Evolutionary conservation across 2,888 invertebrate genomes (phyloP).

Genomic region (Synanthedon tipuliformis): DNA sequence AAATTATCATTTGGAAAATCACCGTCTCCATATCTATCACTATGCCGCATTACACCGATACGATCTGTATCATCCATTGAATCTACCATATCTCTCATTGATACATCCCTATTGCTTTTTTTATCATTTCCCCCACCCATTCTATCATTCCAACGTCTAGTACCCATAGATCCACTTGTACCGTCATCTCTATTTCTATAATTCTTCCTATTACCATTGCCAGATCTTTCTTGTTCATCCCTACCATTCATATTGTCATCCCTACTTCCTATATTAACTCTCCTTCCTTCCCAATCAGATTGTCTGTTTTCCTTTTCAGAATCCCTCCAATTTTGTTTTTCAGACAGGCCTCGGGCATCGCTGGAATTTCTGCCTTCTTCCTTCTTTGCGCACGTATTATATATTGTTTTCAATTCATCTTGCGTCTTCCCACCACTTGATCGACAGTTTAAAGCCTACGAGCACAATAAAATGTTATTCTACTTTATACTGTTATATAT

Average conservation of each 20-base stretch:
- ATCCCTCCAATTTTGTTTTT: constrained; percentile 37
- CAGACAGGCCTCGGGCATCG: constrained; percentile 19
- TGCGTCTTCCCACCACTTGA: constrained; percentile 71
- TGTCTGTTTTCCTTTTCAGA: constrained; percentile 23
- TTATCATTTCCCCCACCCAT: constrained; percentile 17
- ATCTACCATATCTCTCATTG: constrained; percentile 16
- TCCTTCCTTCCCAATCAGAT: constrained; percentile 22
- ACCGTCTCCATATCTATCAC: constrained; percentile 10
- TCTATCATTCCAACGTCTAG: constrained; percentile 6
- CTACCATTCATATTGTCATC: constrained; percentile 9
- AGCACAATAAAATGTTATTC: neutral
- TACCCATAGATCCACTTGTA: constrained; percentile 3
- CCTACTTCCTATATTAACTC: constrained; percentile 9
- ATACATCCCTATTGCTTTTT: constrained; percentile 15
- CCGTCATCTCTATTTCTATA: constrained; percentile 5
- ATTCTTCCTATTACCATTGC: constrained; percentile 13
- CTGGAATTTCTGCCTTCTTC: constrained; percentile 36
- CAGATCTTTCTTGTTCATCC: constrained; percentile 13
- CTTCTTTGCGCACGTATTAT: constrained; percentile 68
- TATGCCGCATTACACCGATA: constrained; percentile 9
- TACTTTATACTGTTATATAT: neutral
- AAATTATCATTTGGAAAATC: constrained; percentile 27
- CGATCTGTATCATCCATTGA: constrained; percentile 7
- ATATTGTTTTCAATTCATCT: constrained; percentile 67
- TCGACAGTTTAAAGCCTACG: constrained; percentile 69